Evolutionary conservation across 35 echinoderm and acorn worm species (phyloP), one percentile per base, ranked within the genome.

Genomic region (Ophioderma brevispina): DNA sequence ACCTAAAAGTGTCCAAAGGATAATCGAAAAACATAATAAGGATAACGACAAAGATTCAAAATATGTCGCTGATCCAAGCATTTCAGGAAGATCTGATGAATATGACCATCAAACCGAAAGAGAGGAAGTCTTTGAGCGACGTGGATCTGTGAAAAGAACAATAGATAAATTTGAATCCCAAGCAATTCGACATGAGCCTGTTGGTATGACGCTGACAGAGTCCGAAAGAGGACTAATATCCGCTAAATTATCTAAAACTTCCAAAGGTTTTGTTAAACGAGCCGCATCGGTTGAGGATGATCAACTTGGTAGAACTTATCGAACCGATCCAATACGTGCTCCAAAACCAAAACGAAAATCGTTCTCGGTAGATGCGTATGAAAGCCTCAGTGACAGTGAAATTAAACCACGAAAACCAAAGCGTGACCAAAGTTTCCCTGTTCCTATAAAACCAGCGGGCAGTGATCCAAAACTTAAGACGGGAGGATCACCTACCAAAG

Each of bases 361-460:
- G 10, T 70, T 52, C 37, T 52, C 37, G 13, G 42, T 89, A 33
- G 87, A 89, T 52, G 40, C 43, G 39, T 88, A 93, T 84, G 92
- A 93, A 39, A 89, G 79, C 78, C 81, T 89, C 0, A 93, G 92
- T 79, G 92, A 93, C 63, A 93, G 92, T 84, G 92, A 93, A 89
- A 43, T 93, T 38, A 89, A 82, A 36, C 37, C 50, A 35, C 52
- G 46, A 33, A 93, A 84, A 37, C 88, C 70, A 35, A 41, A 50
- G 33, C 50, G 59, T 41, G 80, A 83, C n/a, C 32, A 88, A 18
- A 38, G 33, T 55, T 36, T 64, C 32, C 59, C 30, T 36, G 64
- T 46, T 4, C 41, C 41, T 50, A 76, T 40, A 77, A 77, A 55
- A 37, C 64, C 88, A 13, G 55, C 87, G 2, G 86, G 86, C 13